These are phyloP conservation scores for Reticulitermes speratus DNA, from an alignment of 1,140 invertebrate species.

Conservation along the genomic window DNA sequence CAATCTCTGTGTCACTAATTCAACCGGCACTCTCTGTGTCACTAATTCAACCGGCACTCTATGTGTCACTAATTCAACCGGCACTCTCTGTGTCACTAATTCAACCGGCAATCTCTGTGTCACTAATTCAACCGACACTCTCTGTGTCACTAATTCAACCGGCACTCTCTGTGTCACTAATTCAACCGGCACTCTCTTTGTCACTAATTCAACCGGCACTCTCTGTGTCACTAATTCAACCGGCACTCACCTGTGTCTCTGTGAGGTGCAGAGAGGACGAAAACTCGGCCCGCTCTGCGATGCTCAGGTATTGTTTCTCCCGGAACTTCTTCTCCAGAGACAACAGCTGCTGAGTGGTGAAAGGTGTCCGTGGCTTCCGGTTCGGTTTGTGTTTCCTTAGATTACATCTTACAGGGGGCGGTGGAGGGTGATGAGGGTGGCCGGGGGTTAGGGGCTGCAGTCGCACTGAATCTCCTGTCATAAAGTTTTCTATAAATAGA, in stretches of 20 bases:
- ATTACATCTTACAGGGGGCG: constrained; percentile 69
- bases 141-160: too few species aligned
- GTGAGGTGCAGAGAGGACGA: constrained; percentile 89
- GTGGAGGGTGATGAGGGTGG: constrained; percentile 31
- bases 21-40: constrained; percentile 65
- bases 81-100: constrained; percentile 74
- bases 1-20: constrained; percentile 66
- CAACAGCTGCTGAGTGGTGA: constrained; percentile 93
- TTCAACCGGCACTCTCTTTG: too few species aligned
- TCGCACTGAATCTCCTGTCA: neutral
- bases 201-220: too few species aligned
- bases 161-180: too few species aligned
- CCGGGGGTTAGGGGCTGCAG: constrained; percentile 5
- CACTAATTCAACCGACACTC: too few species aligned
- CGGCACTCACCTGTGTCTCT: constrained; percentile 77
- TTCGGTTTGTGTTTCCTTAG: constrained; percentile 95
- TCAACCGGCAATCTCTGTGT: too few species aligned
- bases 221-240: too few species aligned
- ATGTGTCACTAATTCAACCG: too few species aligned
- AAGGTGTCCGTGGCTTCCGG: constrained; percentile 94
- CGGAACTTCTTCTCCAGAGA: constrained; percentile 95
- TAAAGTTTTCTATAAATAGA: neutral
- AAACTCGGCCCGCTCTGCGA: constrained; percentile 95
- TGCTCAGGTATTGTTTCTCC: constrained; percentile 94
- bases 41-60: constrained; percentile 36